Base-by-base conservation (phyloP, 2,113 vertebrate species). In the Tenrec ecaudatus region DNA sequence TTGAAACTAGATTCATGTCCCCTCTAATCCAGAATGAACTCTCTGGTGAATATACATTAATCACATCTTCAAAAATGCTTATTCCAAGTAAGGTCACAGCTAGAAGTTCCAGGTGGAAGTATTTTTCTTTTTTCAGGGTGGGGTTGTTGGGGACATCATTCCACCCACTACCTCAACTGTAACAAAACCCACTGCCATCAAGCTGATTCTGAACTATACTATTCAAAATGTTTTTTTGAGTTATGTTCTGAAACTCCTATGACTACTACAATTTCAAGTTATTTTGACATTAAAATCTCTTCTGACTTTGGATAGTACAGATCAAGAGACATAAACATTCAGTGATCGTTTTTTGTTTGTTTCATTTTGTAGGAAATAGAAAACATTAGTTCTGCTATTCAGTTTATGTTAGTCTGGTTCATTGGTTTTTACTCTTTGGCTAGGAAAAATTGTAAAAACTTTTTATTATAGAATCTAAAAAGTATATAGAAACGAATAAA, bases 351-450 rank as follows among this genome's bases (percentile, higher is more conserved):
- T 27, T 7, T 78, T 75, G 27, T 84, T 62, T 84, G 5, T 68
- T 71, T 73, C 69, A 15, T 14, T 10, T 87, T 58, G 17, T 53
- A 91, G 66, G 31, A 84, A 73, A 40, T 75, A 94, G 80, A 80
- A 95, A 96, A 76, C 19, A 77, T 91, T 82, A 82, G 71, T 82
- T 88, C 38, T 83, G 38, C 62, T 85, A 25, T 84, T 82, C 31
- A 47, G 40, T 12, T 73, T 6, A 40, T 85, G n/a, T 15, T 96
- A 12, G 27, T 86, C 87, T 91, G 62, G 36, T 62, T 92, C 81
- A 85, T 68, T 86, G 38, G 22, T 81, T 90, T 40, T 22, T 82
- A 43, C 3, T 66, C 60, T 89, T 86, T 86, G 57, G 6, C 5
- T 83, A 43, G 86, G 71, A 68, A 40, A 53, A 53, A 53, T 53